Base-by-base conservation (phyloP, 2,113 vertebrate species). In the Hylia prasina region DNA sequence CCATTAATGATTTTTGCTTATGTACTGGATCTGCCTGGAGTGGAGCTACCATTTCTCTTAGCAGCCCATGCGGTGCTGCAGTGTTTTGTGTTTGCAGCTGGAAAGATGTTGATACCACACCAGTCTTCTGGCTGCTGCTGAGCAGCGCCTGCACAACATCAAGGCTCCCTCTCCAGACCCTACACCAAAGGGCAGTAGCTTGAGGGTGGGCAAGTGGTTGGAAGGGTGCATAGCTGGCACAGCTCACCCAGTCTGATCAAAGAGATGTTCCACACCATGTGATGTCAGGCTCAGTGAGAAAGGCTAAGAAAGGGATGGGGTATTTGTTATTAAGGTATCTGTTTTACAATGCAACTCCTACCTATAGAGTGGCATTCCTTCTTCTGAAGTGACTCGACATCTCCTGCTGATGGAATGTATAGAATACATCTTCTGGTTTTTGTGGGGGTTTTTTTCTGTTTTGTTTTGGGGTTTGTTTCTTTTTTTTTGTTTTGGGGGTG, bases 11-110 rank as follows among this genome's bases (percentile, higher is more conserved):
- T 25, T 87, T 77, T 57, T 44, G 20, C 9, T 15, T 51, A 0
- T 12, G 15, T 27, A 28, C 30, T 42, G 11, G 7, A 1, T 57
- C 27, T 66, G 15, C 6, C 11, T 91, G 37, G 21, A 23, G 31
- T 7, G 9, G 18, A 58, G 23, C 4, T 27, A 17, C 8, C 13
- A 73, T 88, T 90, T 15, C 19, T 63, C 25, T 30, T 13, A 73
- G 45, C 18, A 33, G 6, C 4, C 8, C 15, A 7, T 37, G n/a
- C 2, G 2, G 35, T 7, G 30, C 12, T 64, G 8, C 1, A 2
- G 5, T 21, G 54, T 24, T 69, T 23, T 54, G 28, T 13, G 7
- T 40, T 48, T 35, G 40, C 9, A 42, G 25, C 31, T 70, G 48
- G 40, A 86, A 44, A 16, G 39, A 2, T 27, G 45, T 23, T 47